Evolutionary conservation across 2,888 invertebrate species (phyloP).

Genomic region (Synanthedon myopaeformis): DNA sequence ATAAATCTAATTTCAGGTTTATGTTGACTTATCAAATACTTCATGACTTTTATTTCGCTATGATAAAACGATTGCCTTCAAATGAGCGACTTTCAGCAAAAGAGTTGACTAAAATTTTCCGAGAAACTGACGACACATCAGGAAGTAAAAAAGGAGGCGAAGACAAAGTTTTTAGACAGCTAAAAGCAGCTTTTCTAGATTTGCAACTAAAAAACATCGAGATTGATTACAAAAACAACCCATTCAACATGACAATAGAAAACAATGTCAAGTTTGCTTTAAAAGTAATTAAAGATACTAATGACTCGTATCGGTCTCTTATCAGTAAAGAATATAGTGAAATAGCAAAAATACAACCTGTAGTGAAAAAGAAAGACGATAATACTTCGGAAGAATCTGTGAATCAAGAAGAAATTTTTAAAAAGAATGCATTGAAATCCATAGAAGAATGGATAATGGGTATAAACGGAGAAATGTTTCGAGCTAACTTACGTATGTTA

Average conservation of each 20-base stretch:
- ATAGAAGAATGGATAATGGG: constrained; percentile 72
- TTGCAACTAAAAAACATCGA: constrained; percentile 42
- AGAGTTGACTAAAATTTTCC: constrained; percentile 44
- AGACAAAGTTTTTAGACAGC: constrained; percentile 46
- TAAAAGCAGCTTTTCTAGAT: constrained; percentile 43
- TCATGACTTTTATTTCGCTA: constrained; percentile 53
- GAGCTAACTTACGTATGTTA: constrained; percentile 52
- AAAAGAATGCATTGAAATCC: constrained; percentile 46
- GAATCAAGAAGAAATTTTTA: constrained; percentile 42
- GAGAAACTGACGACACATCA: constrained; percentile 39
- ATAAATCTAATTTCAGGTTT: constrained; percentile 24
- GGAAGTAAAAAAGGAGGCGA: constrained; percentile 42
- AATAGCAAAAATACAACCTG: constrained; percentile 36
- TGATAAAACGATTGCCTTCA: constrained; percentile 46
- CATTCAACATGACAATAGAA: constrained; percentile 49
- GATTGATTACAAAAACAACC: constrained; percentile 53
- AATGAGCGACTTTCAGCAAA: constrained; percentile 42
- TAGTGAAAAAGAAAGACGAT: constrained; percentile 43
- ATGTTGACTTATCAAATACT: constrained; percentile 53
- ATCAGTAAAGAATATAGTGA: constrained; percentile 49
- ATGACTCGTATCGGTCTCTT: constrained; percentile 36
- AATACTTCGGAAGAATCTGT: constrained; percentile 28
- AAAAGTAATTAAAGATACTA: constrained; percentile 42
- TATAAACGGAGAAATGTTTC: constrained; percentile 66
- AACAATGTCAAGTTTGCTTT: constrained; percentile 50